A percentile compares a stretch with the other conserved stretches of the same genome.
Conservation (phyloP, 2,113 vertebrate species). For the Alexandromys fortis region DNA sequence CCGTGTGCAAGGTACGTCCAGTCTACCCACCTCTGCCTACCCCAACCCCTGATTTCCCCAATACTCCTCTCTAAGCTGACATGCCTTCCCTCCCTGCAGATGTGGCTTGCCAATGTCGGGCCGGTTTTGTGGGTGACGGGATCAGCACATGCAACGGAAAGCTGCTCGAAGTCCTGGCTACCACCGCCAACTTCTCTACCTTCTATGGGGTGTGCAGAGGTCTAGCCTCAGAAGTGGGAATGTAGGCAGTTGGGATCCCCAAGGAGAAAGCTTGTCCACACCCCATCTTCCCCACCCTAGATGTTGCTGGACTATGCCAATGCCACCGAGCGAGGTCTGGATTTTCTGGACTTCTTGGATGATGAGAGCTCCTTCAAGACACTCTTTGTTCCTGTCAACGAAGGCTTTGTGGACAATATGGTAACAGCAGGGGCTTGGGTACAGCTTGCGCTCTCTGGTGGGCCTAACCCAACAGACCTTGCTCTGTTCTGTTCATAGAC, state of each 20-base stretch:
- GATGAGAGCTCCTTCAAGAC: constrained; percentile 89
- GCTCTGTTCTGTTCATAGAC: constrained; percentile 85
- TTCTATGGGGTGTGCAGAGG: constrained; percentile 90
- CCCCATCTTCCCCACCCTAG: constrained; percentile 78
- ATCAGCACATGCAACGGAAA: constrained; percentile 91
- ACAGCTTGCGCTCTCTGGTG: background rate
- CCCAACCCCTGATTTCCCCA: background rate
- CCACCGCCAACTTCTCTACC: constrained; percentile 89
- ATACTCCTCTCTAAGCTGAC: background rate
- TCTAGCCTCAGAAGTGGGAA: background rate
- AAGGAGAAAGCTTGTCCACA: background rate
- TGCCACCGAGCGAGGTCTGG: constrained; percentile 85
- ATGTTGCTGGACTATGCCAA: constrained; percentile 90
- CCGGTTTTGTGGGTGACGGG: constrained; percentile 91
- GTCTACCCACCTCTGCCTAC: background rate
- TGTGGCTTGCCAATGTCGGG: constrained; percentile 89
- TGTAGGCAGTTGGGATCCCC: background rate
- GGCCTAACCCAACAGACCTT: background rate
- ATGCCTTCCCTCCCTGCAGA: constrained; percentile 84
- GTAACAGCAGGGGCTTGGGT: constrained; percentile 78
- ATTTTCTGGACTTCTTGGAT: constrained; percentile 90
- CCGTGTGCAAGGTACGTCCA: constrained; percentile 86
- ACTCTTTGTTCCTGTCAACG: constrained; percentile 93
- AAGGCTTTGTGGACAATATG: constrained; percentile 90
- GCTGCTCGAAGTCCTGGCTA: constrained; percentile 90